Conservation (phyloP, 2,888 invertebrate species). For the Eledona agricola region DNA sequence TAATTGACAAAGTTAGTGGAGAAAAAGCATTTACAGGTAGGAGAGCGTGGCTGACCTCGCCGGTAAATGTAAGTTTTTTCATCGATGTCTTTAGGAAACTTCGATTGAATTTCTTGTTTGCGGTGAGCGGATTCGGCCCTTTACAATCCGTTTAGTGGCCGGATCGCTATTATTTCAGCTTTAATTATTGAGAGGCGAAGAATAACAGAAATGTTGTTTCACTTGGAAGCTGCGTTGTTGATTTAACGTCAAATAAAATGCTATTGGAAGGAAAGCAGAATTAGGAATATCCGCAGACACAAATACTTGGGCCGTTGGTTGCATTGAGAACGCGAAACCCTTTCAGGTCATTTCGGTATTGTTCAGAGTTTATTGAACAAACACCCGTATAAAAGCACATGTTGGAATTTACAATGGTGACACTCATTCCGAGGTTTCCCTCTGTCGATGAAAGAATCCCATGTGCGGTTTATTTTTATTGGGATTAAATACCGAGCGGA, state of each 20-base stretch:
- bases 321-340: slow-evolving; percentile 34
- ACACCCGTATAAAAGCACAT: slow-evolving; percentile 31
- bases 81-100: slow-evolving; percentile 30
- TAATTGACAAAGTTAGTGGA: slow-evolving; percentile 43
- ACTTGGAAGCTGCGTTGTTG: slow-evolving; percentile 32
- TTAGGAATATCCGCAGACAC: slow-evolving; percentile 29
- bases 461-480: slow-evolving; percentile 31
- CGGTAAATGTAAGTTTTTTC: slow-evolving; percentile 25
- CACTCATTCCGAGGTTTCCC: slow-evolving; percentile 26
- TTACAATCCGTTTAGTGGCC: slow-evolving; percentile 4
- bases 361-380: slow-evolving; percentile 31
- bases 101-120: slow-evolving; percentile 34
- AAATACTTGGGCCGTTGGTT: slow-evolving; percentile 30
- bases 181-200: slow-evolving; percentile 28
- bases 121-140: slow-evolving; percentile 6
- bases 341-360: slow-evolving; percentile 34
- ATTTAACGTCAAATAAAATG: slow-evolving; percentile 34
- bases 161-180: slow-evolving; percentile 20
- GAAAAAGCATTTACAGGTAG: slow-evolving; percentile 43
- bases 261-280: slow-evolving; percentile 31
- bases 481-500: slow-evolving; percentile 28
- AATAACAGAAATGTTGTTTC: slow-evolving; percentile 29
- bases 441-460: slow-evolving; percentile 33
- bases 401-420: slow-evolving; percentile 31
- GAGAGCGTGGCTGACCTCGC: slow-evolving; percentile 27